phyloP scores from a whole-genome alignment of 2,888 invertebrate genomes.

The Xylota sylvarum region DNA sequence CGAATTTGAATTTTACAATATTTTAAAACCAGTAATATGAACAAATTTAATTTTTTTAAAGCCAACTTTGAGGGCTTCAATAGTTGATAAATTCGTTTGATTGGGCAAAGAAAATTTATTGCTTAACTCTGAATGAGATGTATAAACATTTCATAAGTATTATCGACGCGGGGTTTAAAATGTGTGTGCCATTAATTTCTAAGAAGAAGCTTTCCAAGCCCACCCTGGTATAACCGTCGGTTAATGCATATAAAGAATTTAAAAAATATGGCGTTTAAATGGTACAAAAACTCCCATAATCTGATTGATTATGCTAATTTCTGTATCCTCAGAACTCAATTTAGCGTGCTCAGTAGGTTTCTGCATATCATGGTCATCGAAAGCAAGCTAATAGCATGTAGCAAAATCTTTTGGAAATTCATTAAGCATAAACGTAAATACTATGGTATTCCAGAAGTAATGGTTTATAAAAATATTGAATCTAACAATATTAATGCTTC shows the following conservation, averaged over 20 bases:
- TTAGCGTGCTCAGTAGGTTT: too few relatives aligned
- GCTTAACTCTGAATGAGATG: neutral
- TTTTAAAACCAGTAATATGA: neutral
- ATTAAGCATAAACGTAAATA: neutral
- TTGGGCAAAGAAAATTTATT: neutral
- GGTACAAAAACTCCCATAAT: too few relatives aligned
- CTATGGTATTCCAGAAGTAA: neutral
- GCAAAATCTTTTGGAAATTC: too few relatives aligned
- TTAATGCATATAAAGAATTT: neutral
- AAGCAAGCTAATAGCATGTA: neutral
- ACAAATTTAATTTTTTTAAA: too few relatives aligned
- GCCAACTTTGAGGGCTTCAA: neutral
- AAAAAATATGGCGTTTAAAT: too few relatives aligned
- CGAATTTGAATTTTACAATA: neutral
- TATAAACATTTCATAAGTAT: neutral
- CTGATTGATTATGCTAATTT: too few relatives aligned
- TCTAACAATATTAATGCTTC: neutral
- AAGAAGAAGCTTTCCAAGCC: neutral
- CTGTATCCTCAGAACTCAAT: too few relatives aligned
- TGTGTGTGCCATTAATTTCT: neutral
- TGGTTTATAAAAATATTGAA: neutral
- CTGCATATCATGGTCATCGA: too few relatives aligned
- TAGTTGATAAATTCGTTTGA: neutral
- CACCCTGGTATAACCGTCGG: neutral
- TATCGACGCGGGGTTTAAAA: neutral